Percentiles rank a stretch among this genome's conserved stretches.
These are phyloP conservation scores for Amphiprion ocellaris DNA, from an alignment of 2,113 vertebrate species.

Conservation along the genomic window DNA sequence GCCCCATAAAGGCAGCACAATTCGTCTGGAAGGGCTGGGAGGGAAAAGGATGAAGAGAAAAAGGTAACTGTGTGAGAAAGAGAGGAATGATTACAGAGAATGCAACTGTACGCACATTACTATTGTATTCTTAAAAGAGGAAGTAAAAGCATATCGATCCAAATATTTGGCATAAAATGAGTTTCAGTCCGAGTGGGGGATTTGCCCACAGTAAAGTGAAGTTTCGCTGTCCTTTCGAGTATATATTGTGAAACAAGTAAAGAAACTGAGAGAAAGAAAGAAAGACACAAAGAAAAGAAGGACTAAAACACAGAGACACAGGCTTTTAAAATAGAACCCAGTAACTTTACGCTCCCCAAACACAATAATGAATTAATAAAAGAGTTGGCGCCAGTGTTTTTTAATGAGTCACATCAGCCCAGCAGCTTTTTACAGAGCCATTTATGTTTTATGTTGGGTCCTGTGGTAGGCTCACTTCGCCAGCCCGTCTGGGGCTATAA, in stretches of 20 bases:
- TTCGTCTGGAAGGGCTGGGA: constrained; percentile 57
- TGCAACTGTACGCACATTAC: constrained; percentile 18
- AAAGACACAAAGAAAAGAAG: constrained; percentile 13
- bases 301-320: constrained; percentile 19
- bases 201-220: constrained; percentile 8
- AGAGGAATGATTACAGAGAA: constrained; percentile 20
- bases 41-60: constrained; percentile 49
- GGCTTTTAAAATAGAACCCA: constrained; percentile 71
- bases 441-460: constrained; percentile 83
- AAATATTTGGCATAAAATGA: constrained; percentile 14
- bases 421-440: constrained; percentile 82
- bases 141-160: constrained; percentile 41
- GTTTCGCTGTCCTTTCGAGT: neutral
- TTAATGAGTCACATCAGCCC: constrained; percentile 87
- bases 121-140: constrained; percentile 30
- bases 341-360: constrained; percentile 71
- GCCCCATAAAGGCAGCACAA: constrained; percentile 64
- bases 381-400: constrained; percentile 83
- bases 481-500: constrained; percentile 81
- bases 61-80: constrained; percentile 48
- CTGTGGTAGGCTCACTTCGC: constrained; percentile 78
- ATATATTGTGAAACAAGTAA: constrained; percentile 3
- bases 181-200: neutral
- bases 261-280: neutral
- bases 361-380: constrained; percentile 86